Evolutionary conservation across 1,140 invertebrate genomes (phyloP).

Genomic region (Archivesica marissinica): DNA sequence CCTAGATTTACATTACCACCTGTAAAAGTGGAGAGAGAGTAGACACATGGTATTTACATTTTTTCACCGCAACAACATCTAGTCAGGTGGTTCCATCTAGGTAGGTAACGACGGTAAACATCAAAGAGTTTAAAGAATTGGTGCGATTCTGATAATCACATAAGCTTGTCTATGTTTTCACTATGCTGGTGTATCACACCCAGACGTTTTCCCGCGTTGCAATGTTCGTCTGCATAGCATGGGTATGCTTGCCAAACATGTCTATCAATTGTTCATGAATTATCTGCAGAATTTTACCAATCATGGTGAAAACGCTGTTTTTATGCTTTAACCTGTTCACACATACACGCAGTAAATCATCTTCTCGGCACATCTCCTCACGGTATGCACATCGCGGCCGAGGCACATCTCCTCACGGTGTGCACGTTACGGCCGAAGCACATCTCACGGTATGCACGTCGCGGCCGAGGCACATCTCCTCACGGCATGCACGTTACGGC

Average conservation of each 20-base stretch:
- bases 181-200: conserved; percentile 14
- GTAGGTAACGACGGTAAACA: conserved; percentile 42
- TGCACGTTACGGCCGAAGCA: too few relatives aligned
- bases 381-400: too few relatives aligned
- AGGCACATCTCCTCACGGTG: too few relatives aligned
- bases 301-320: conserved; percentile 20
- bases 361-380: too few relatives aligned
- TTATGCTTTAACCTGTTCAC: too few relatives aligned
- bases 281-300: background rate
- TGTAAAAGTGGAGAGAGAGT: background rate
- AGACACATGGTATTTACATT: conserved; percentile 29
- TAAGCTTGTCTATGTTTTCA: conserved; percentile 46
- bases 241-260: conserved; percentile 16
- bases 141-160: conserved; percentile 36
- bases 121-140: conserved; percentile 44
- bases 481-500: too few relatives aligned
- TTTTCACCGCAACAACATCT: background rate
- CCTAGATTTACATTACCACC: conserved; percentile 17
- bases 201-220: conserved; percentile 31
- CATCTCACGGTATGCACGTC: too few relatives aligned
- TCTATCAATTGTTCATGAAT: conserved; percentile 38
- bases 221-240: conserved; percentile 26
- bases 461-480: too few relatives aligned
- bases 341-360: too few relatives aligned
- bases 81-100: conserved; percentile 10